phyloP scores from a whole-genome alignment of 2,888 invertebrate species.

The Ecliptopera silaceata region DNA sequence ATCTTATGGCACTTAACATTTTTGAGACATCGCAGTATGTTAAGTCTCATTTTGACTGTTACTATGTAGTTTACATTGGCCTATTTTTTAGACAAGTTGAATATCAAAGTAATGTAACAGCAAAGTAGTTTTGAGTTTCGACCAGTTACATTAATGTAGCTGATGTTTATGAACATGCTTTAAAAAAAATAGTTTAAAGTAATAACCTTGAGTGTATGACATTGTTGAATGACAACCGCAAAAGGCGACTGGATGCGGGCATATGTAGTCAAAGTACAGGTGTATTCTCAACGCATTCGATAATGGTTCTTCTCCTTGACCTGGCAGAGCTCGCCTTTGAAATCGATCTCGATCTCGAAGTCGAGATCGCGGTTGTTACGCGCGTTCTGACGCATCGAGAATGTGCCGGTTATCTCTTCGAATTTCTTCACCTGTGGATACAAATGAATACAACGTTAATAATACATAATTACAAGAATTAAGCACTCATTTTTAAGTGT shows the following conservation, averaged over 20 bases:
- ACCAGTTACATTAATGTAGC: too few species aligned
- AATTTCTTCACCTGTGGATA: constrained; percentile 89
- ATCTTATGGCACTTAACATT: too few species aligned
- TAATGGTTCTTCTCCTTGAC: constrained; percentile 94
- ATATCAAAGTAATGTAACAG: too few species aligned
- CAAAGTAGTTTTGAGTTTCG: too few species aligned
- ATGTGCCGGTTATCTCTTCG: constrained; percentile 96
- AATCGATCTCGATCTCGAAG: constrained; percentile 95
- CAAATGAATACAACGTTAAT: not conserved
- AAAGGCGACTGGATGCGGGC: not conserved
- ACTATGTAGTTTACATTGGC: too few species aligned
- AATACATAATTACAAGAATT: too few species aligned
- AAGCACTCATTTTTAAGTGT: too few species aligned
- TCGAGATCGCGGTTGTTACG: constrained; percentile 98
- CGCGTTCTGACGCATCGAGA: constrained; percentile 97
- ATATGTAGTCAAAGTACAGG: not conserved
- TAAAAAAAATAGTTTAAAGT: not conserved
- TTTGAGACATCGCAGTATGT: too few species aligned
- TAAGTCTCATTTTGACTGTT: too few species aligned
- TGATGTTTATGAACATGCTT: too few species aligned
- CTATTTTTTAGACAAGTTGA: too few species aligned
- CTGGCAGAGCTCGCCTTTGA: constrained; percentile 94
- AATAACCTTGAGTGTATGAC: not conserved
- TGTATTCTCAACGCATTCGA: constrained; percentile 90
- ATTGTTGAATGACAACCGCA: not conserved